Evolutionary conservation across 1,140 invertebrate genomes (phyloP), one percentile per base, ranked within the genome.

Genomic region (Drosophila nigrodunni): DNA sequence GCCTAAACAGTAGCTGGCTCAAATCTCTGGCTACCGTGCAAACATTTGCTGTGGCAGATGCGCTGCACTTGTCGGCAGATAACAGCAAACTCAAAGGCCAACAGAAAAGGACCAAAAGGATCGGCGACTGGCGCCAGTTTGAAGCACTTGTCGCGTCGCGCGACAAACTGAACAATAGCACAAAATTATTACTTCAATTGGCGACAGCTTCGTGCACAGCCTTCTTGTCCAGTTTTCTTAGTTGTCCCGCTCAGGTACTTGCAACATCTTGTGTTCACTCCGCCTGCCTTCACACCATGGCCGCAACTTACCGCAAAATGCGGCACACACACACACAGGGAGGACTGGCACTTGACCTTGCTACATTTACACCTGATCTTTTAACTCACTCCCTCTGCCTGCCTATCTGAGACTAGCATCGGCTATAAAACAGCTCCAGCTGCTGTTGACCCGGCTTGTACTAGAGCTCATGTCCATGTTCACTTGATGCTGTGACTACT

Each of bases 131-230:
- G 82, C 82, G 82, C 82, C 82, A 73, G 25, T 46, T 47, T 25
- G 43, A 58, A 79, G 65, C 82, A 87, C 83, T 87, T 88, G 82
- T 88, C 68, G 83, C 83, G 76, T 77, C 79, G 77, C 69, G 74
- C 77, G 77, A 79, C 77, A 70, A 30, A 57, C 46, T 49, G 64
- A 75, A 70, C 83, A 88, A 88, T 80, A 30, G 25, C 25, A 83
- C 70, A 88, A 74, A 80, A 88, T 89, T 88, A 88, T 89, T 88
- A 75, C 85, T 88, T 83, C 80, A 88, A 88, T 89, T 88, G 85
- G 85, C 83, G 80, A 88, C 79, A 86, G 47, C 44, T 58, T 37
- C 49, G 13, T 46, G 7, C 44, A 21, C 47, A 4, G 39, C 9
- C 44, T 10, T 9, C 25, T 25, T 25, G 25, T 25, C 4, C 25